Conservation (phyloP, 1,140 invertebrate species). For the Elysia chlorotica region DNA sequence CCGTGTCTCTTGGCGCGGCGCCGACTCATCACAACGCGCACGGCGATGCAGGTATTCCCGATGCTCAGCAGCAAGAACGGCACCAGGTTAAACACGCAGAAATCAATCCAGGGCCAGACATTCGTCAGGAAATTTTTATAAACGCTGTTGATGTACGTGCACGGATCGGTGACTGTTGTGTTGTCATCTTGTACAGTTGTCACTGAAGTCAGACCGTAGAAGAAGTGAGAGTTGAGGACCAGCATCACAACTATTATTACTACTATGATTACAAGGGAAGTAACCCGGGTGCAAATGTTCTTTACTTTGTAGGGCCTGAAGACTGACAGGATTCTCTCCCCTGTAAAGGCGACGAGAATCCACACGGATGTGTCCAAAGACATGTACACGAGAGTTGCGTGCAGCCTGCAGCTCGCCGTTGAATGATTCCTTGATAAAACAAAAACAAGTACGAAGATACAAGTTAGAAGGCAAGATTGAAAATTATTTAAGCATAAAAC, state of each 20-base stretch:
- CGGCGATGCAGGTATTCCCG: constrained; percentile 36
- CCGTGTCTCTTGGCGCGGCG: constrained; percentile 1
- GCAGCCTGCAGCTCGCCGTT: constrained; percentile 29
- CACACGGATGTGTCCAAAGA: constrained; percentile 37
- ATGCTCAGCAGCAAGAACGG: constrained; percentile 31
- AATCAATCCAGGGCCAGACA: constrained; percentile 41
- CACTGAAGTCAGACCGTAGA: constrained; percentile 25
- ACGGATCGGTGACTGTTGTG: neutral
- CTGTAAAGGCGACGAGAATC: constrained; percentile 42
- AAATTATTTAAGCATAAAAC: too few species aligned
- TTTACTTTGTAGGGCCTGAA: constrained; percentile 32
- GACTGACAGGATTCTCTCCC: constrained; percentile 40
- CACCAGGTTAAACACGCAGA: constrained; percentile 33
- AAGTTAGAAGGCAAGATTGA: too few species aligned
- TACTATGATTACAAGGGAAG: constrained; percentile 17
- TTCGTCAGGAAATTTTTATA: constrained; percentile 25
- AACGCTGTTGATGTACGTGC: constrained; percentile 7
- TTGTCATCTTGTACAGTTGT: neutral
- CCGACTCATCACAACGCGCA: constrained; percentile 15
- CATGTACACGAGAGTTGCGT: constrained; percentile 34
- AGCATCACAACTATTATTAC: constrained; percentile 18
- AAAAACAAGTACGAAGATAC: too few species aligned
- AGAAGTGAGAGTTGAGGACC: constrained; percentile 33
- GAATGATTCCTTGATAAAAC: constrained; percentile 16
- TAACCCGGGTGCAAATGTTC: constrained; percentile 22